A percentile compares a stretch with the other conserved stretches of the same genome.
These are phyloP conservation scores for Heliconius nattereri DNA, from an alignment of 1,140 invertebrate genomes.

Conservation along the genomic window DNA sequence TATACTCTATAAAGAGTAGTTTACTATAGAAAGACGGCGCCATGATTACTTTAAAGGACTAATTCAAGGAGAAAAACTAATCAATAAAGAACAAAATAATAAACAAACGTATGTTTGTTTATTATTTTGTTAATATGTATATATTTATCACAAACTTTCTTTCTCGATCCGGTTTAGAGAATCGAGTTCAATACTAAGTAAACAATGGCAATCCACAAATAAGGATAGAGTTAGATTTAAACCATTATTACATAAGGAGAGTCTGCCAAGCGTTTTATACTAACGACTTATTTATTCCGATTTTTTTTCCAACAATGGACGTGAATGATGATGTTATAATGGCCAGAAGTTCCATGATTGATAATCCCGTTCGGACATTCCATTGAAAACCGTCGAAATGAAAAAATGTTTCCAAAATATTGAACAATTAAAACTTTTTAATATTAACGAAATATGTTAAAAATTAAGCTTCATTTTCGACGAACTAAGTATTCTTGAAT, in stretches of 20 bases:
- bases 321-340: conserved; percentile 39
- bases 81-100: too few relatives aligned
- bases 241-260: conserved; percentile 22
- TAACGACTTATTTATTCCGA: conserved; percentile 36
- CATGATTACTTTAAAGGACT: too few relatives aligned
- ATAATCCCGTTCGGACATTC: conserved; percentile 34
- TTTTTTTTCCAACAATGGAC: conserved; percentile 30
- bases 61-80: too few relatives aligned
- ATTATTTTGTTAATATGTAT: too few relatives aligned
- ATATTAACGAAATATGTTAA: conserved; percentile 6
- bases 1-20: too few relatives aligned
- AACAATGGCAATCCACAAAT: neutral
- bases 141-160: too few relatives aligned
- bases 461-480: neutral
- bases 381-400: conserved; percentile 32
- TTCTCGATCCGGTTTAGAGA: neutral
- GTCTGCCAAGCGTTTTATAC: conserved; percentile 15
- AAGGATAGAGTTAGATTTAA: conserved; percentile 12
- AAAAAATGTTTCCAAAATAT: conserved; percentile 31
- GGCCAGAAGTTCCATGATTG: conserved; percentile 35
- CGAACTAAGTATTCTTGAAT: neutral
- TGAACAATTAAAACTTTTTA: conserved; percentile 17
- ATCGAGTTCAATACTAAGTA: neutral
- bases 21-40: too few relatives aligned
- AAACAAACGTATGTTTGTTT: too few relatives aligned